phyloP scores from a whole-genome alignment of 2,888 invertebrate genomes.

The Hemistola chrysoprasaria region DNA sequence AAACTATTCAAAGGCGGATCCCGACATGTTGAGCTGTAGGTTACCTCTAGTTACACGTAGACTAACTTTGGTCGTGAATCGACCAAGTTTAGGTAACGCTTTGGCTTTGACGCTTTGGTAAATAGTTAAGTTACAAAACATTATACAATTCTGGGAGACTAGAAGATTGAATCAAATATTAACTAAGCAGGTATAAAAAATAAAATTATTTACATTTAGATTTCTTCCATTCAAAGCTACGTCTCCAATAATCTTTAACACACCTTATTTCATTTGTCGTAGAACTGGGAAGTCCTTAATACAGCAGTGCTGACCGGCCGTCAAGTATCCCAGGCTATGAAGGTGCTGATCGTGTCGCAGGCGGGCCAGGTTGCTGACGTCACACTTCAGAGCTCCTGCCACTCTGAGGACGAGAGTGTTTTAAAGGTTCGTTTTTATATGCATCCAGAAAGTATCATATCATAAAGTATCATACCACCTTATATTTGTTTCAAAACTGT shows the following conservation, averaged over 20 bases:
- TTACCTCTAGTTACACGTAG: slow-evolving; percentile 17
- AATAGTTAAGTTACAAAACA: no score
- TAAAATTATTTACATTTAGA: no score
- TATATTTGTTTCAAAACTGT: no score
- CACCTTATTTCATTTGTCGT: slow-evolving; percentile 35
- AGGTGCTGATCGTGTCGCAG: slow-evolving; percentile 96
- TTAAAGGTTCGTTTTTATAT: slow-evolving; percentile 87
- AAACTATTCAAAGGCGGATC: slow-evolving; percentile 26
- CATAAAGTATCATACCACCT: no score
- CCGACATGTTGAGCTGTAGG: slow-evolving; percentile 5
- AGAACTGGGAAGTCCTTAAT: slow-evolving; percentile 98
- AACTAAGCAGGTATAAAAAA: no score
- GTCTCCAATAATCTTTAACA: slow-evolving; percentile 15
- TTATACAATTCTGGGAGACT: no score
- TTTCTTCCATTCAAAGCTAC: not conserved
- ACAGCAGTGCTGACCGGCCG: slow-evolving; percentile 97
- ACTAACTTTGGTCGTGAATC: slow-evolving; percentile 10
- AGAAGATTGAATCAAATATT: no score
- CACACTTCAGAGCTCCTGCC: slow-evolving; percentile 96
- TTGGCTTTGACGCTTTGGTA: slow-evolving; percentile 3
- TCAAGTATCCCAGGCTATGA: slow-evolving; percentile 97
- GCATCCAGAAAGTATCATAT: not conserved
- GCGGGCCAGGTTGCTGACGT: slow-evolving; percentile 97
- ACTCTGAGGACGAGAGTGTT: slow-evolving; percentile 97
- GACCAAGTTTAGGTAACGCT: slow-evolving; percentile 7